Percentiles rank a stretch among this genome's conserved stretches.
These are phyloP conservation scores for Acanthococcus lagerstroemiae DNA, from an alignment of 2,888 invertebrate species.

Conservation along the genomic window DNA sequence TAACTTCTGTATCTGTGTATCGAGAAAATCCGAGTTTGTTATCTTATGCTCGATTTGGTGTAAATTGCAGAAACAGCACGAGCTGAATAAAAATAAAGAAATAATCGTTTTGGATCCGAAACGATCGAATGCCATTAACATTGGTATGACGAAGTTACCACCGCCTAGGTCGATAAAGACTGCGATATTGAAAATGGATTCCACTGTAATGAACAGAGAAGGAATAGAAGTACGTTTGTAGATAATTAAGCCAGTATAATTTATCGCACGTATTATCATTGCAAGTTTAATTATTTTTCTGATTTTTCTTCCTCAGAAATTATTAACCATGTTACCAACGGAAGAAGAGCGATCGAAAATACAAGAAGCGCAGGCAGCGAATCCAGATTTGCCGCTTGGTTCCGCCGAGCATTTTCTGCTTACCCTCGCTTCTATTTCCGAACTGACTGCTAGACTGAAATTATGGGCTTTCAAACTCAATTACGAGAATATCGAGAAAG, in stretches of 20 bases:
- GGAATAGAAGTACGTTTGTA: conserved; percentile 79
- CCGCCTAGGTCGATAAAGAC: conserved; percentile 96
- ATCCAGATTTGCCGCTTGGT: conserved; percentile 82
- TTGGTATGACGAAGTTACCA: conserved; percentile 96
- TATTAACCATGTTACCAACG: conserved; percentile 92
- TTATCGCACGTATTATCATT: too few species aligned
- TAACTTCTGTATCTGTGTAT: too few species aligned
- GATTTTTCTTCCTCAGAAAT: conserved; percentile 52
- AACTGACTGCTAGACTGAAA: conserved; percentile 82
- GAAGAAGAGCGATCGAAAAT: conserved; percentile 95
- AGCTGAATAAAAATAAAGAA: conserved; percentile 76
- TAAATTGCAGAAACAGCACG: conserved; percentile 69
- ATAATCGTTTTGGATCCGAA: conserved; percentile 92
- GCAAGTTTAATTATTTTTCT: too few species aligned
- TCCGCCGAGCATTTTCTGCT: conserved; percentile 98
- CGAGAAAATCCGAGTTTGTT: too few species aligned
- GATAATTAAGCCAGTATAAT: background rate
- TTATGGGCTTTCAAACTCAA: conserved; percentile 98
- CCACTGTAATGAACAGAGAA: conserved; percentile 93
- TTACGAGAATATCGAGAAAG: conserved; percentile 89
- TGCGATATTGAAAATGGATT: conserved; percentile 99
- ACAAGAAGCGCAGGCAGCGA: conserved; percentile 85
- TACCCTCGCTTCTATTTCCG: conserved; percentile 88
- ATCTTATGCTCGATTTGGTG: too few species aligned
- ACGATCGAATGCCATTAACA: conserved; percentile 97